Evolutionary conservation across 2,888 invertebrate species (phyloP).

Genomic region (Plagiodera versicolora): DNA sequence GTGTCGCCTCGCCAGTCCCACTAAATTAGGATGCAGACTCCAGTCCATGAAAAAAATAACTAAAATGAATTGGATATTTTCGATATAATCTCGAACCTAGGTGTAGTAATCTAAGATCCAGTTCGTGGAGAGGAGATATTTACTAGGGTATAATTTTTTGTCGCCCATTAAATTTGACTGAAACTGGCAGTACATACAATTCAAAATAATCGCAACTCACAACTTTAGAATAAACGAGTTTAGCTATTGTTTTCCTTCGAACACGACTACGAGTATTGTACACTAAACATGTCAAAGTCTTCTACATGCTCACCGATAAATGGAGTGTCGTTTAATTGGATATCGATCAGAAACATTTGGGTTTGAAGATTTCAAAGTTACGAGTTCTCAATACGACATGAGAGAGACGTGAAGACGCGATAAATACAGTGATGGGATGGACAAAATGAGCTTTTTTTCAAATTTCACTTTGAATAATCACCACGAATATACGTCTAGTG

Average conservation of each 20-base stretch:
- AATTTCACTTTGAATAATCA: conserved; percentile 5
- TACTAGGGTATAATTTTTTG: neutral
- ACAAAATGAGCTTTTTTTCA: conserved; percentile 6
- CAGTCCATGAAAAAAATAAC: neutral
- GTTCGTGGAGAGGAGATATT: neutral
- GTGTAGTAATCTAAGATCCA: no score
- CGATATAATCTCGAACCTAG: neutral
- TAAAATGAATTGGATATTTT: neutral
- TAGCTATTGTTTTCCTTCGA: neutral
- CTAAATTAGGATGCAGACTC: neutral
- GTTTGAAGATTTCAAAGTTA: neutral
- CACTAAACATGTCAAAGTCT: neutral
- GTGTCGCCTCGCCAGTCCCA: neutral
- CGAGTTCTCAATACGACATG: neutral
- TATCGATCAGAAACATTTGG: neutral
- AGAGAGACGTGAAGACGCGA: neutral
- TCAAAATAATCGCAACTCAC: neutral
- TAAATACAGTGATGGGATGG: neutral
- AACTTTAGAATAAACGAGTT: neutral
- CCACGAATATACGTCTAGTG: conserved; percentile 12
- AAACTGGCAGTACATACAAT: neutral
- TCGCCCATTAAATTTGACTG: neutral
- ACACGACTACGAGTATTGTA: neutral
- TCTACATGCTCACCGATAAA: neutral
- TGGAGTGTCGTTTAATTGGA: neutral